Evolutionary conservation across 2,113 vertebrate genomes (phyloP).

Genomic region (Octodon degus): DNA sequence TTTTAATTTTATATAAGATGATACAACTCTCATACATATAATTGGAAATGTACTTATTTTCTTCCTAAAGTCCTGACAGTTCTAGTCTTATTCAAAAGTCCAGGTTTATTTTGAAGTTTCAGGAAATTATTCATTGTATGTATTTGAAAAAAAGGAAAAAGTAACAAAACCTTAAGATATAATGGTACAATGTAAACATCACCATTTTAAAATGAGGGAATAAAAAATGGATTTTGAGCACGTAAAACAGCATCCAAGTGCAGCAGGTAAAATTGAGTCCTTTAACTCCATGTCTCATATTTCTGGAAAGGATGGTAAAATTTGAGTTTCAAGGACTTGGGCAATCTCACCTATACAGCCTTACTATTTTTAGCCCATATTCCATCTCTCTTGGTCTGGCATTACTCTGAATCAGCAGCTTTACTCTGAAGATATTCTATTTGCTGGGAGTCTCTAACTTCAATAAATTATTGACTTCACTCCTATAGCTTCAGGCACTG

Average conservation of each 20-base stretch:
- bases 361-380: background rate
- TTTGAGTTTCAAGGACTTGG: too few species aligned
- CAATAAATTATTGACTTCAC: background rate
- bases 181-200: background rate
- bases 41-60: too few species aligned
- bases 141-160: background rate
- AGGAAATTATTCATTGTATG: background rate
- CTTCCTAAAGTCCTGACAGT: too few species aligned
- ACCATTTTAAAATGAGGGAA: background rate
- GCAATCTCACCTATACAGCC: background rate
- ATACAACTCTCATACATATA: too few species aligned
- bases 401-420: background rate
- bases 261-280: background rate
- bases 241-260: background rate
- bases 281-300: background rate
- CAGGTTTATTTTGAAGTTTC: background rate
- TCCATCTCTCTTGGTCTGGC: background rate
- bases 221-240: background rate
- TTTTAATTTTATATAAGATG: background rate
- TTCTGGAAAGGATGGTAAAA: background rate
- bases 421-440: background rate
- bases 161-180: background rate
- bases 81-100: background rate
- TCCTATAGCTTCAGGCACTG: background rate
- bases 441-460: background rate